Evolutionary conservation across 2,113 vertebrate species (phyloP).

Genomic region (Melanostigma gelatinosum): DNA sequence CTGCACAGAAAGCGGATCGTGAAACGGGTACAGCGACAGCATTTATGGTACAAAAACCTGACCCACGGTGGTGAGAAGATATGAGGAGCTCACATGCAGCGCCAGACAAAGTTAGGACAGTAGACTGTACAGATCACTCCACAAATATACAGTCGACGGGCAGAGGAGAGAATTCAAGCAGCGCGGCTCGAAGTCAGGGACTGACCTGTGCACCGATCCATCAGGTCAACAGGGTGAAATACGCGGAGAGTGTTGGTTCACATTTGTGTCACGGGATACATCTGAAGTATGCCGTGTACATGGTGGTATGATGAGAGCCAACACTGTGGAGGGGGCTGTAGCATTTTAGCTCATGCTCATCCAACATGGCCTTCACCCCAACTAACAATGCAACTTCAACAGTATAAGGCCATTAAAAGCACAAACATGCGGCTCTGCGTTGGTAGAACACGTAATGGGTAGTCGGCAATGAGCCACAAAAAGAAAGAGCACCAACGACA

Average conservation of each 20-base stretch:
- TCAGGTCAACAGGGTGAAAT: background rate
- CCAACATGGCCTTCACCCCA: background rate
- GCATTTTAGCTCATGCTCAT: background rate
- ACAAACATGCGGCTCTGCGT: background rate
- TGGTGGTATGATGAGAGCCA: background rate
- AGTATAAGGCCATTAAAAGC: background rate
- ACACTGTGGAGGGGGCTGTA: background rate
- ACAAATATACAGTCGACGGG: slow-evolving; percentile 65
- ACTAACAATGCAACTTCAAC: background rate
- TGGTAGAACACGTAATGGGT: too few species aligned
- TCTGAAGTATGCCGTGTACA: background rate
- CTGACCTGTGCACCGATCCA: slow-evolving; percentile 22
- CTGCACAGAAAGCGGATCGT: background rate
- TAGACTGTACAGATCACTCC: slow-evolving; percentile 60
- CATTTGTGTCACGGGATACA: background rate
- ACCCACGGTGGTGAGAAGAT: slow-evolving; percentile 28
- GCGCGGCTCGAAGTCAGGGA: slow-evolving; percentile 1
- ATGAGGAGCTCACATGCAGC: slow-evolving; percentile 50
- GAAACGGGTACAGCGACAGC: background rate
- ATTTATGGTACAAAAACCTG: background rate
- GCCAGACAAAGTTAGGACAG: slow-evolving; percentile 37
- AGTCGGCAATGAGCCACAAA: too few species aligned
- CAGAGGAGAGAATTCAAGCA: slow-evolving; percentile 32
- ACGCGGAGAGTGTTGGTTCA: background rate
- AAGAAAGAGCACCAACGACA: too few species aligned